A percentile compares a stretch with the other conserved stretches of the same genome.
These are phyloP conservation scores for Neoniphon sammara DNA, from an alignment of 2,797 vertebrate species.

Conservation along the genomic window DNA sequence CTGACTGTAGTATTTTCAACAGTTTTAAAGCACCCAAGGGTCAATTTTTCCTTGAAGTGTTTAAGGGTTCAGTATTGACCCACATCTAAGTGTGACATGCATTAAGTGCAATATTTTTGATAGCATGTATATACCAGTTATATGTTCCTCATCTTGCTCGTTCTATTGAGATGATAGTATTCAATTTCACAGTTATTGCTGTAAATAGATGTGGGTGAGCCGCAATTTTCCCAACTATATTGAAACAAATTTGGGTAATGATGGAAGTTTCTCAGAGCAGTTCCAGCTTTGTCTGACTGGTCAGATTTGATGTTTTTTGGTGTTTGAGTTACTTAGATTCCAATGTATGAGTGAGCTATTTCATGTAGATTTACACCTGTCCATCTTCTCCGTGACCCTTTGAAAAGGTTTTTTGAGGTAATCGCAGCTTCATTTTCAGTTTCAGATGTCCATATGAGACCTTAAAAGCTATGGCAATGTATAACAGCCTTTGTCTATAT, in stretches of 20 bases:
- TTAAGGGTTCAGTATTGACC: slow-evolving; percentile 15
- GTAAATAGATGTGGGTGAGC: slow-evolving; percentile 16
- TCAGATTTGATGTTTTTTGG: slow-evolving; percentile 3
- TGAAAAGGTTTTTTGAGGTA: slow-evolving; percentile 71
- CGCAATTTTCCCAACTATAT: not conserved
- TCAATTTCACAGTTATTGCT: slow-evolving; percentile 64
- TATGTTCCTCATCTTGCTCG: slow-evolving; percentile 17
- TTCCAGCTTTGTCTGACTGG: not conserved
- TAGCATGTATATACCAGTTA: not conserved
- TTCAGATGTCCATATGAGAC: slow-evolving; percentile 37
- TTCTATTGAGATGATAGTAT: slow-evolving; percentile 13
- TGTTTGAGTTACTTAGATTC: slow-evolving; percentile 33
- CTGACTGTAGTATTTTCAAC: slow-evolving; percentile 13
- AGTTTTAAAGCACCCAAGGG: slow-evolving; percentile 5
- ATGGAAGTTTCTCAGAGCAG: not conserved
- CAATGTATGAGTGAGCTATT: slow-evolving; percentile 38
- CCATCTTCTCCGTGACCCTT: slow-evolving; percentile 43
- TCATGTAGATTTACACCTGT: slow-evolving; percentile 20
- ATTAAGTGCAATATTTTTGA: slow-evolving; percentile 1
- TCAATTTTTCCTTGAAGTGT: slow-evolving; percentile 12
- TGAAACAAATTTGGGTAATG: not conserved
- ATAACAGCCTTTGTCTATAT: slow-evolving; percentile 73
- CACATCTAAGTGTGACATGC: not conserved
- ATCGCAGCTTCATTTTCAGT: slow-evolving; percentile 55
- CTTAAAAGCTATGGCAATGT: slow-evolving; percentile 51